A percentile compares a stretch with the other conserved stretches of the same genome.
These are phyloP conservation scores for Lochmaea capreae DNA, from an alignment of 2,888 invertebrate genomes.

Conservation along the genomic window DNA sequence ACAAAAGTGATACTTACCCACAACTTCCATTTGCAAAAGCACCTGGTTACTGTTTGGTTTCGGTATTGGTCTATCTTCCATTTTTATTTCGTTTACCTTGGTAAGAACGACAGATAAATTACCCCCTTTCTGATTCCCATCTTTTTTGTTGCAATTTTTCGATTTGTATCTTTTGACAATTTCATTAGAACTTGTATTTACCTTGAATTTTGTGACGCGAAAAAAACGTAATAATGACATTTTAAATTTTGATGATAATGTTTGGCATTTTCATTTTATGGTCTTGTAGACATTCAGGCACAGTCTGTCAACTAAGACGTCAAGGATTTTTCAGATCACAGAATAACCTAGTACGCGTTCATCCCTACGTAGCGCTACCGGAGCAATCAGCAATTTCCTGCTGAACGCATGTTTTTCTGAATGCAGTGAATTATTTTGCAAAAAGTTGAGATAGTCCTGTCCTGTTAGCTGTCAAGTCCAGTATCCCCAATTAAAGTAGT, in stretches of 20 bases:
- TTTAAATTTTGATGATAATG: constrained; percentile 5
- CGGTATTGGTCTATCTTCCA: constrained; percentile 77
- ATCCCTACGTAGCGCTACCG: too few species aligned
- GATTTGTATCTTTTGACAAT: neutral
- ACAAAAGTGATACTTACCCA: constrained; percentile 69
- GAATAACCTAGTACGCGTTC: too few species aligned
- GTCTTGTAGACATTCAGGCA: too few species aligned
- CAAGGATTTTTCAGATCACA: too few species aligned
- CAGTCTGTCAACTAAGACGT: too few species aligned
- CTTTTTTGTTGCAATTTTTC: neutral
- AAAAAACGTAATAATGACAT: neutral
- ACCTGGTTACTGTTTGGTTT: constrained; percentile 83
- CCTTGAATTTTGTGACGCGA: neutral
- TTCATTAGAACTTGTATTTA: neutral
- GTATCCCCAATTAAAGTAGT: too few species aligned
- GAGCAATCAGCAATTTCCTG: too few species aligned
- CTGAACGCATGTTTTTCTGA: too few species aligned
- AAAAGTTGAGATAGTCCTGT: too few species aligned
- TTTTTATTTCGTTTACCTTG: constrained; percentile 76
- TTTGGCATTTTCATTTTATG: too few species aligned
- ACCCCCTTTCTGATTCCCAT: constrained; percentile 63
- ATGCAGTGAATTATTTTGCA: too few species aligned
- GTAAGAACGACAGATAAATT: constrained; percentile 81
- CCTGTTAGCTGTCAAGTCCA: too few species aligned
- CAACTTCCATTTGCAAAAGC: constrained; percentile 85